These are phyloP conservation scores for Epirrhoe alternata DNA, from an alignment of 2,888 invertebrate genomes.

Conservation along the genomic window DNA sequence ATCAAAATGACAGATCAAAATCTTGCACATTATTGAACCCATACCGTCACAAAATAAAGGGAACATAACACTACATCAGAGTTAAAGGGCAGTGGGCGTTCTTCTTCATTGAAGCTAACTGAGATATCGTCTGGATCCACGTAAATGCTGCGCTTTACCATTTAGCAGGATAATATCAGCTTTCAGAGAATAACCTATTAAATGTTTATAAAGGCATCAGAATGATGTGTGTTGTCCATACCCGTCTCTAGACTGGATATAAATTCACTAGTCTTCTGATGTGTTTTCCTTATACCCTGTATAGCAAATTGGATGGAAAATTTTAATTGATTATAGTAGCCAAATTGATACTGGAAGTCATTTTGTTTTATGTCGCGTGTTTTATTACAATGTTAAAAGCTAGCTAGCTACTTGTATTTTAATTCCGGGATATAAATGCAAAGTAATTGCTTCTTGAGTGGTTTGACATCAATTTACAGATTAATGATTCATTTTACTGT, in stretches of 20 bases:
- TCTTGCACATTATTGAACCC: background rate
- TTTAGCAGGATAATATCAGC: constrained; percentile 26
- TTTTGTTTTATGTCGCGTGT: too few relatives aligned
- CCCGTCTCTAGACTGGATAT: too few relatives aligned
- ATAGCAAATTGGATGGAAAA: too few relatives aligned
- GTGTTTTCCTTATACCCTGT: too few relatives aligned
- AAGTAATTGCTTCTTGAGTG: background rate
- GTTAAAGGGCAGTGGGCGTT: constrained; percentile 50
- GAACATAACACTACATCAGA: constrained; percentile 15
- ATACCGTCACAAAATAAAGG: constrained; percentile 2
- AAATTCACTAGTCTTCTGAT: too few relatives aligned
- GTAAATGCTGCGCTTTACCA: constrained; percentile 30
- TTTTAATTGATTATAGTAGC: too few relatives aligned
- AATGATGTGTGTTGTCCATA: too few relatives aligned
- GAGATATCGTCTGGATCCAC: constrained; percentile 39
- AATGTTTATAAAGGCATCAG: background rate
- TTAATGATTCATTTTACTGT: background rate
- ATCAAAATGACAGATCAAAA: background rate
- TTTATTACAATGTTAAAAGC: too few relatives aligned
- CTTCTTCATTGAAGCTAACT: constrained; percentile 73
- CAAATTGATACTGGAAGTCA: too few relatives aligned
- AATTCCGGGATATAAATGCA: background rate
- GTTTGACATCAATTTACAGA: background rate
- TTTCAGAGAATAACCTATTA: constrained; percentile 12
- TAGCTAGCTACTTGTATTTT: too few relatives aligned